Evolutionary conservation across 1,140 invertebrate species (phyloP).

Genomic region (Euura lappo): DNA sequence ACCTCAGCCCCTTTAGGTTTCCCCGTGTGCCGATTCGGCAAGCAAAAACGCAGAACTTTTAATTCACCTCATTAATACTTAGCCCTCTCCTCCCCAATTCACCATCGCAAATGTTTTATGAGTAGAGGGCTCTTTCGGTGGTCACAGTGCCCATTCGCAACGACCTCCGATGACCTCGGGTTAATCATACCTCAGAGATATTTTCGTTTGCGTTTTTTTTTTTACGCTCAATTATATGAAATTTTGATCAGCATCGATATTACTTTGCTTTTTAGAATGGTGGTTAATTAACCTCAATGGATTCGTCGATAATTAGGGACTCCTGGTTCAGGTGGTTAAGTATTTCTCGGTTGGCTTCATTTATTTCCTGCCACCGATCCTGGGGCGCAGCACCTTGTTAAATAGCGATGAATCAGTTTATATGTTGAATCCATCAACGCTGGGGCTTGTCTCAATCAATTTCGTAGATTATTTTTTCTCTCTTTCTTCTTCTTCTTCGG

Average conservation of each 20-base stretch:
- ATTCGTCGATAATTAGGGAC: constrained; percentile 5
- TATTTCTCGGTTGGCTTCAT: constrained; percentile 3
- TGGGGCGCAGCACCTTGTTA: not conserved
- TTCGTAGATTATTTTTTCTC: constrained; percentile 6
- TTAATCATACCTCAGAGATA: no score
- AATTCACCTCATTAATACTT: constrained; percentile 1
- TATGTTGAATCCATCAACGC: constrained; percentile 14
- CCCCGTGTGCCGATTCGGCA: not conserved
- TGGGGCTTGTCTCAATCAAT: constrained; percentile 4
- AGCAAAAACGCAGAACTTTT: constrained; percentile 1
- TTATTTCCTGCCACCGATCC: not conserved
- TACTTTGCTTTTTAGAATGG: not conserved
- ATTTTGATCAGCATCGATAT: no score
- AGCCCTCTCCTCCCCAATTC: not conserved
- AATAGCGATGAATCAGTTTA: constrained; percentile 12
- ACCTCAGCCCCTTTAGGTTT: no score
- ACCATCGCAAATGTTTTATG: not conserved
- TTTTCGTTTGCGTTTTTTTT: no score
- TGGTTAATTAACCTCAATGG: not conserved
- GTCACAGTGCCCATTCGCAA: not conserved
- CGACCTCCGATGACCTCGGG: no score
- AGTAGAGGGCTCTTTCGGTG: not conserved
- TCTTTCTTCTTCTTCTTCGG: constrained; percentile 6
- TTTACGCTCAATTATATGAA: no score
- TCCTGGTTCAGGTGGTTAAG: constrained; percentile 8